Evolutionary conservation across 2,797 vertebrate genomes (phyloP).

Genomic region (Gephyroberyx darwinii): DNA sequence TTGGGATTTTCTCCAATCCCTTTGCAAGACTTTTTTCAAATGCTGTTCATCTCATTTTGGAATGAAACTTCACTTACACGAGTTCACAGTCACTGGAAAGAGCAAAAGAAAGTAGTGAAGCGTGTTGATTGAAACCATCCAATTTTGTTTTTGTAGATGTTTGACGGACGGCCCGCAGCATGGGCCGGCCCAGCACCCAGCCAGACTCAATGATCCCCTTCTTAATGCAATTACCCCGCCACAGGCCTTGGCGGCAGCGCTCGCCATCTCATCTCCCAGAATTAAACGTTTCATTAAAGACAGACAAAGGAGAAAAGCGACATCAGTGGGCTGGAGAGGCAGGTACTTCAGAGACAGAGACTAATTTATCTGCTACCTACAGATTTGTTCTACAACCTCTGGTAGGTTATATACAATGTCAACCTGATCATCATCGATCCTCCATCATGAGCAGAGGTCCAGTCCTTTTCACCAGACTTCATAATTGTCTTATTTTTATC

Average conservation of each 20-base stretch:
- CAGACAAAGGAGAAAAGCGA: background rate
- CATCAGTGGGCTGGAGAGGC: background rate
- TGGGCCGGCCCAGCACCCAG: background rate
- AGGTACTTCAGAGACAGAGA: too few species aligned
- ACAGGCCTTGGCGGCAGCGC: background rate
- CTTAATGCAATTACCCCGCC: constrained; percentile 11
- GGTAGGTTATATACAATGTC: too few species aligned
- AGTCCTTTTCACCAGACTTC: too few species aligned
- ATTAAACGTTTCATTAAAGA: background rate
- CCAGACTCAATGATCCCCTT: constrained; percentile 7
- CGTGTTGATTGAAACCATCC: background rate
- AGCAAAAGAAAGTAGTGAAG: constrained; percentile 2
- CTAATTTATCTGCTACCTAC: too few species aligned
- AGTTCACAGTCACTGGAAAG: background rate
- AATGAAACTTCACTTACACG: too few species aligned
- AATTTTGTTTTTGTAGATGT: background rate
- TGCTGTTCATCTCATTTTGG: too few species aligned
- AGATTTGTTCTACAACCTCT: too few species aligned
- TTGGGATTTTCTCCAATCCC: too few species aligned
- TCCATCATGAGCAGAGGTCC: too few species aligned
- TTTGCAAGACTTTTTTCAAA: background rate
- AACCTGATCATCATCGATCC: too few species aligned
- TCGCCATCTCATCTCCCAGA: too few species aligned
- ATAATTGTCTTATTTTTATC: too few species aligned
- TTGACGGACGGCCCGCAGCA: background rate